phyloP scores from a whole-genome alignment of 2,888 invertebrate species.

The Thereva unica region DNA sequence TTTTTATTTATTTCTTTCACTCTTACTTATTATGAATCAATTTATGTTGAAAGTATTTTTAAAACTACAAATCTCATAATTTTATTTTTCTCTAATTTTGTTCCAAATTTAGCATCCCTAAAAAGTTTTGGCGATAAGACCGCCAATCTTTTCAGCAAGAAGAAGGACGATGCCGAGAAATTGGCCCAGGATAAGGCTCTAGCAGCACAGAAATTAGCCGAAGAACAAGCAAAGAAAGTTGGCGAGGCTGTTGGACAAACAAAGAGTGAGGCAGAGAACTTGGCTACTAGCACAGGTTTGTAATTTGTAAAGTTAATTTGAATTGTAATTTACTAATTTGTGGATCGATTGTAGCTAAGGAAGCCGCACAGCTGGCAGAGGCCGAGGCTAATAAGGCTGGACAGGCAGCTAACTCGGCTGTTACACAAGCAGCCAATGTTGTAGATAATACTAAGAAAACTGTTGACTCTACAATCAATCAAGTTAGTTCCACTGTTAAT shows the following conservation, averaged over 20 bases:
- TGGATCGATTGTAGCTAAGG: constrained; percentile 49
- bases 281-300: constrained; percentile 60
- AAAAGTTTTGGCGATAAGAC: constrained; percentile 74
- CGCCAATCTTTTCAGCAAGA: constrained; percentile 70
- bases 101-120: constrained; percentile 63
- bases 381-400: constrained; percentile 55
- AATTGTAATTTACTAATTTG: constrained; percentile 1
- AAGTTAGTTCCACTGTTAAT: constrained; percentile 49
- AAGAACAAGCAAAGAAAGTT: constrained; percentile 68
- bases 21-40: too few species aligned
- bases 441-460: constrained; percentile 51
- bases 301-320: constrained; percentile 8
- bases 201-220: constrained; percentile 65
- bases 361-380: constrained; percentile 55
- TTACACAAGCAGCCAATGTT: constrained; percentile 50
- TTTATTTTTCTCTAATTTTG: too few species aligned
- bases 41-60: too few species aligned
- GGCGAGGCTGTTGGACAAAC: constrained; percentile 65
- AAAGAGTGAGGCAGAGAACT: constrained; percentile 60
- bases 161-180: constrained; percentile 73
- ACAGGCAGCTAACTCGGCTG: constrained; percentile 54
- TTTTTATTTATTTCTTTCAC: not conserved
- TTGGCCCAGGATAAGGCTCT: constrained; percentile 66
- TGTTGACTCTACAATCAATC: constrained; percentile 50
- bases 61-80: too few species aligned